Conservation (phyloP, 2,113 vertebrate species). For the Antechinus stuartii region DNA sequence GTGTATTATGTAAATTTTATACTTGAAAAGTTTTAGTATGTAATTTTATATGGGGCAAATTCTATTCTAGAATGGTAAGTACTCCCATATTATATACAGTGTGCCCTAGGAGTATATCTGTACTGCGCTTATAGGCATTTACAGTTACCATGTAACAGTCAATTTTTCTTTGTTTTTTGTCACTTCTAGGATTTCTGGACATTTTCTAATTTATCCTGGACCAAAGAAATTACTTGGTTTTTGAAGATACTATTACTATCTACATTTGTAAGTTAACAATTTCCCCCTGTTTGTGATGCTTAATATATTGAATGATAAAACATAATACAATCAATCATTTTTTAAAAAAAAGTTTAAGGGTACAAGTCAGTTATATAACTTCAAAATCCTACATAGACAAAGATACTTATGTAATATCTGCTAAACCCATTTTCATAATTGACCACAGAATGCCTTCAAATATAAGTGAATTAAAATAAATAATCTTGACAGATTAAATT, state of each 20-base stretch:
- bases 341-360: not conserved
- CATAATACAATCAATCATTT: not conserved
- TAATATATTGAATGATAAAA: not conserved
- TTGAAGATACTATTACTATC: not conserved
- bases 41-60: constrained; percentile 8
- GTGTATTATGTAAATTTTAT: not conserved
- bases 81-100: not conserved
- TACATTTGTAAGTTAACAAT: not conserved
- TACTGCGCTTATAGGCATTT: not conserved
- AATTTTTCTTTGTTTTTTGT: not conserved
- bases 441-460: not conserved
- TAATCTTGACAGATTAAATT: not conserved
- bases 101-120: not conserved
- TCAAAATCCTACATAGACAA: constrained; percentile 1
- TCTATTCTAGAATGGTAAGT: not conserved
- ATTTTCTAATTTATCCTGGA: not conserved
- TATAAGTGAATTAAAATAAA: not conserved
- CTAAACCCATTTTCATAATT: not conserved
- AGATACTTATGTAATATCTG: not conserved
- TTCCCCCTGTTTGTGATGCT: not conserved
- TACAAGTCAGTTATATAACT: constrained; percentile 12
- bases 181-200: not conserved
- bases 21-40: not conserved
- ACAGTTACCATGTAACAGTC: not conserved
- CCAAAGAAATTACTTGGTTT: not conserved